A percentile compares a stretch with the other conserved stretches of the same genome.
Conservation (phyloP, 2,797 vertebrate genomes). For the Girardinus metallicus region DNA sequence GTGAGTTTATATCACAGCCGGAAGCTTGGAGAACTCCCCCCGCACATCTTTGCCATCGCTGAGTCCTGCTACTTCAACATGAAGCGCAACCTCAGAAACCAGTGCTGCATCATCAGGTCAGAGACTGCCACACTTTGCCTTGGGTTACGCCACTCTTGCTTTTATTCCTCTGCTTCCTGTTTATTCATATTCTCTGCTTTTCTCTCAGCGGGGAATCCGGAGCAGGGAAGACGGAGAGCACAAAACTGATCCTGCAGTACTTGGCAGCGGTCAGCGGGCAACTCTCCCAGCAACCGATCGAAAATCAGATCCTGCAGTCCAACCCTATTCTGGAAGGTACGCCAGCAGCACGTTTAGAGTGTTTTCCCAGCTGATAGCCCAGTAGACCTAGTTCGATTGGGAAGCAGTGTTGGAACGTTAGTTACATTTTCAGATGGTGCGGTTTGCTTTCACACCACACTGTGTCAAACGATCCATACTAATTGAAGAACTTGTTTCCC, state of each 20-base stretch:
- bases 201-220: constrained; percentile 91
- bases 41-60: constrained; percentile 92
- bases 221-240: constrained; percentile 96
- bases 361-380: no score
- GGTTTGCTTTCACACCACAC: no score
- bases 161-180: no score
- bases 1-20: constrained; percentile 83
- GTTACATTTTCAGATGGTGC: no score
- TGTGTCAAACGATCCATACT: no score
- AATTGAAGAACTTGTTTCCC: no score
- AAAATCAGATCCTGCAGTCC: constrained; percentile 93
- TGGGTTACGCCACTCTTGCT: neutral
- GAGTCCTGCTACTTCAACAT: constrained; percentile 91
- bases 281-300: constrained; percentile 85
- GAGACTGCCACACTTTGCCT: fast-evolving
- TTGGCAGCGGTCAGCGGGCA: constrained; percentile 90
- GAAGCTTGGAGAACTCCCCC: constrained; percentile 88
- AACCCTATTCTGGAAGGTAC: constrained; percentile 95
- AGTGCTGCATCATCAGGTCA: constrained; percentile 93
- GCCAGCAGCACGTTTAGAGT: neutral
- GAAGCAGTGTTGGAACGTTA: no score
- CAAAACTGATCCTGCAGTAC: constrained; percentile 93
- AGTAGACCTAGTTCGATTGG: no score
- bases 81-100: constrained; percentile 83
- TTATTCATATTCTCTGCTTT: neutral